These are phyloP conservation scores for Augiades crinisus DNA, from an alignment of 2,888 invertebrate species.

Conservation along the genomic window DNA sequence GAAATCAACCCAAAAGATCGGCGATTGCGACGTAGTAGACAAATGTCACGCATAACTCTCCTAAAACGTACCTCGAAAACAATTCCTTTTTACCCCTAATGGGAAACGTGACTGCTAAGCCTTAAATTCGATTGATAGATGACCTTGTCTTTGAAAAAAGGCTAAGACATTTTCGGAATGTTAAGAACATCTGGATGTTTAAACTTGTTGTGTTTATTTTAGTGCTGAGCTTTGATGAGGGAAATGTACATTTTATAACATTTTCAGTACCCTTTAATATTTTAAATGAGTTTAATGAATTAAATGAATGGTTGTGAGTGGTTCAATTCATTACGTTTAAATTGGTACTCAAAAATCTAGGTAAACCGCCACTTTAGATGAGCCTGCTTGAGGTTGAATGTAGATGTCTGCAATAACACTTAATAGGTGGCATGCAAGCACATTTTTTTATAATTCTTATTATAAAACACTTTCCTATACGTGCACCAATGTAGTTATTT, in stretches of 20 bases:
- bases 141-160: slow-evolving; percentile 25
- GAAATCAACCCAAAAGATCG: slow-evolving; percentile 21
- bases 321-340: too few species aligned
- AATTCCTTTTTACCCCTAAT: slow-evolving; percentile 34
- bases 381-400: too few species aligned
- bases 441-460: too few species aligned
- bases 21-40: slow-evolving; percentile 43
- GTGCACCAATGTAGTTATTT: too few species aligned
- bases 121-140: slow-evolving; percentile 28
- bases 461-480: too few species aligned
- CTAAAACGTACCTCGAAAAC: slow-evolving; percentile 30
- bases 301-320: too few species aligned
- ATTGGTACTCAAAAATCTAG: too few species aligned
- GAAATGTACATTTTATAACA: neutral
- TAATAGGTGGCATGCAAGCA: too few species aligned
- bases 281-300: too few species aligned
- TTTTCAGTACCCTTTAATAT: too few species aligned
- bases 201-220: neutral
- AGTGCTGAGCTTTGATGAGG: neutral
- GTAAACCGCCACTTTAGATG: too few species aligned
- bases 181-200: neutral
- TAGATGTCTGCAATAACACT: too few species aligned
- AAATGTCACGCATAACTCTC: slow-evolving; percentile 55
- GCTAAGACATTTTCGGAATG: slow-evolving; percentile 8
- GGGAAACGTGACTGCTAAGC: slow-evolving; percentile 40